Conservation (phyloP, 2,797 vertebrate genomes). For the Pipistrellus pygmaeus region DNA sequence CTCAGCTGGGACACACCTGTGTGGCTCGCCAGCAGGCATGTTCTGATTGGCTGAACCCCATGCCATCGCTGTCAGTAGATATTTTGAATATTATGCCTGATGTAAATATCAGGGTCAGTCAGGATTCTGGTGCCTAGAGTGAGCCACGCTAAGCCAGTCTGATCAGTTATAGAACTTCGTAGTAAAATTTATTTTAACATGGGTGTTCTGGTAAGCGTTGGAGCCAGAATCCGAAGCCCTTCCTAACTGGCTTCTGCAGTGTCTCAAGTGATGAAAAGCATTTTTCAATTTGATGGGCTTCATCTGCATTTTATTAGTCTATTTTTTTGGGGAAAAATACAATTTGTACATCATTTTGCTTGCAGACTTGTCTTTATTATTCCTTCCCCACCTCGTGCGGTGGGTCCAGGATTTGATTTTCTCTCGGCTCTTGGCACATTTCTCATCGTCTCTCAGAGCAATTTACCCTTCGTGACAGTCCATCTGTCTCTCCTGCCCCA, state of each 20-base stretch:
- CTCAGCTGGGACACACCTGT: not conserved
- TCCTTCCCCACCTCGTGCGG: not conserved
- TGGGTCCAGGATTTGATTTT: conserved; percentile 77
- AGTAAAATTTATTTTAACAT: not conserved
- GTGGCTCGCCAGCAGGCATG: not conserved
- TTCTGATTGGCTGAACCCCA: not conserved
- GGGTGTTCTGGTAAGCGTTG: not conserved
- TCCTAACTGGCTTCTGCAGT: not conserved
- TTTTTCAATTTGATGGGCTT: conserved; percentile 81
- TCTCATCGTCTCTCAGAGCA: conserved; percentile 72
- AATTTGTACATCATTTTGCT: conserved; percentile 71
- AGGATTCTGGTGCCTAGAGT: not conserved
- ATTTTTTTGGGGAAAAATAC: conserved; percentile 58
- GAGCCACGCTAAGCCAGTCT: not conserved
- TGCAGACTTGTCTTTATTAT: conserved; percentile 60
- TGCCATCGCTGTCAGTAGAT: not conserved
- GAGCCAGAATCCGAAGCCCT: not conserved
- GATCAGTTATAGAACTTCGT: not conserved
- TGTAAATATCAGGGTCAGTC: not conserved
- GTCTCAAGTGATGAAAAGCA: conserved; percentile 77
- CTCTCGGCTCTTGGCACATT: conserved; percentile 59
- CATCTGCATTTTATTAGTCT: conserved; percentile 83
- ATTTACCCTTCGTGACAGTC: conserved; percentile 74
- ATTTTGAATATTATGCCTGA: not conserved
- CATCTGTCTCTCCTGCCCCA: conserved; percentile 71